phyloP scores from a whole-genome alignment of 2,797 vertebrate genomes.

The Psittacula echo region DNA sequence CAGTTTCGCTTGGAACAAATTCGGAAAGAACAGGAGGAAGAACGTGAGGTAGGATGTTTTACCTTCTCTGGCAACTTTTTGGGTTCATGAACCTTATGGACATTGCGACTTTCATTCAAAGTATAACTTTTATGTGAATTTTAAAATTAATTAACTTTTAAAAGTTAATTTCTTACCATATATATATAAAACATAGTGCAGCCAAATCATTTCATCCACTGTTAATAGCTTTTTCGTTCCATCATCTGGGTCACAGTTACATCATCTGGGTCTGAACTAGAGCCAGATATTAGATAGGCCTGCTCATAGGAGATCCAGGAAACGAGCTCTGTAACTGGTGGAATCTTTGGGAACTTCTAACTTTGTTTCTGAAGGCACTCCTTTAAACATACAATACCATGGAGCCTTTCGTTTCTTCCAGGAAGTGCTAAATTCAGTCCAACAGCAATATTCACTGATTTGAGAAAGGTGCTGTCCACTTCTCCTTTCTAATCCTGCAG shows the following conservation, averaged over 20 bases:
- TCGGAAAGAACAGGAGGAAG: constrained; percentile 95
- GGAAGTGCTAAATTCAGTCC: neutral
- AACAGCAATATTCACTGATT: neutral
- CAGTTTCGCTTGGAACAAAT: constrained; percentile 95
- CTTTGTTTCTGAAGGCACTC: neutral
- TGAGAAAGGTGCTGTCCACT: neutral
- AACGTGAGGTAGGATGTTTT: constrained; percentile 88
- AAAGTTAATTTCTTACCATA: neutral
- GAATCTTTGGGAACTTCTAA: neutral
- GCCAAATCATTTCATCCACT: neutral
- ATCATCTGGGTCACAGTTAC: neutral
- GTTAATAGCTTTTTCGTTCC: neutral
- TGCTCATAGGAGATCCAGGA: neutral
- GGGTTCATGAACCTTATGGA: neutral
- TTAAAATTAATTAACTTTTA: neutral
- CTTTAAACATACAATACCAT: neutral
- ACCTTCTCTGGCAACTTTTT: neutral
- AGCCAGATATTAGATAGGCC: neutral
- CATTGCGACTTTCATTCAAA: neutral
- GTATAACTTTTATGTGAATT: neutral
- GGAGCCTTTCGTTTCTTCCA: neutral
- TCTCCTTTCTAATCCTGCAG: neutral
- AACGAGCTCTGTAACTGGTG: neutral
- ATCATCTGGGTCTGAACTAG: neutral
- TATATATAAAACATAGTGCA: neutral